Evolutionary conservation across 2,797 vertebrate genomes (phyloP).

Genomic region (Echiichthys vipera): DNA sequence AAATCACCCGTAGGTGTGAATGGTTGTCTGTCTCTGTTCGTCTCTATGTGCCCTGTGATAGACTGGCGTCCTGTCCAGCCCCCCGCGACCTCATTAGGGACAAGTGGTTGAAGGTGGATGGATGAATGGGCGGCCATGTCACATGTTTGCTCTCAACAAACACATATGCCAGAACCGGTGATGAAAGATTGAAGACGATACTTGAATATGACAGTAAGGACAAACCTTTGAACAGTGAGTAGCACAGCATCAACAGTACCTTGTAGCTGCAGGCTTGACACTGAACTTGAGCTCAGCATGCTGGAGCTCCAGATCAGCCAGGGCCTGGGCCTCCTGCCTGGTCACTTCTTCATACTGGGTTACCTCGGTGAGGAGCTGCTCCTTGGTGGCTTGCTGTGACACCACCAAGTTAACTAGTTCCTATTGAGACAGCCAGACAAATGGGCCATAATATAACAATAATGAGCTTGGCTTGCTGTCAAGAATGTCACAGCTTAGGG

Average conservation of each 20-base stretch:
- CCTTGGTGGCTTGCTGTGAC: conserved; percentile 20
- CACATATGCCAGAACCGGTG: no score
- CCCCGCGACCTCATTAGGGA: no score
- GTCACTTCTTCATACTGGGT: conserved; percentile 16
- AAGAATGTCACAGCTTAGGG: not conserved
- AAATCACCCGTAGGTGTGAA: no score
- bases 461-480: not conserved
- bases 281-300: conserved; percentile 34
- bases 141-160: no score
- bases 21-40: no score
- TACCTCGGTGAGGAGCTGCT: conserved; percentile 23
- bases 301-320: conserved; percentile 31
- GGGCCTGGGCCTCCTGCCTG: not conserved
- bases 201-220: not conserved
- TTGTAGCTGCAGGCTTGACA: not conserved
- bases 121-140: no score
- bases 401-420: conserved; percentile 27
- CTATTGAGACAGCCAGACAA: not conserved
- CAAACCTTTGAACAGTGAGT: not conserved
- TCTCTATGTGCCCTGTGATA: no score
- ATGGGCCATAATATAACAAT: not conserved
- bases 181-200: no score
- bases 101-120: no score
- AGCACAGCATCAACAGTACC: conserved; percentile 11
- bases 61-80: no score